Evolutionary conservation across 2,797 vertebrate species (phyloP), one percentile per base, ranked within the genome.

Genomic region (Helostoma temminkii): DNA sequence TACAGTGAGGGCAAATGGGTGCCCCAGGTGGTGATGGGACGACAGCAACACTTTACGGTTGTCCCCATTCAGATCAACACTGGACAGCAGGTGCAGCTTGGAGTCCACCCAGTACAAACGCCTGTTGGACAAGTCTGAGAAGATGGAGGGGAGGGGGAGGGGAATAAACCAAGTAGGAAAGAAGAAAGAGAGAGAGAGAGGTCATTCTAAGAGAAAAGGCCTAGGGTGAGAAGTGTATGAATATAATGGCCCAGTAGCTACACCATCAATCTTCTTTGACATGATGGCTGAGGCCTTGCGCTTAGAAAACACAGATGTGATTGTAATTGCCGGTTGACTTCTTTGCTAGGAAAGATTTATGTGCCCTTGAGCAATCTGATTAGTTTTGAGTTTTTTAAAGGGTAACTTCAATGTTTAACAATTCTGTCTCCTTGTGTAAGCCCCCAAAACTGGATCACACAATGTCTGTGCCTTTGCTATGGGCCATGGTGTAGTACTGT

Each of bases 101-200:
- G 98, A 98, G 90, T 99, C 98, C 52, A 99, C 97, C 98, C 98
- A 99, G 87, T 99, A 99, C n/a, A 99, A 91, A 84, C 97, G 96
- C 79, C 95, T 95, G 92, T 93, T 97, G 85, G 96, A 94, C 90
- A 99, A 89, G 91, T 99, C 98, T 99, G 92, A 71, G 28, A 67
- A 63, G 34, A 67, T 10, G 60, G 49, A 71, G 36, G 39, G 12
- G 11, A 48, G 28, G 16, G 64, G 30, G 39, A 14, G 11, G 25
- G 57, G 63, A 54, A 25, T 70, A 68, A 80, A 52, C 21, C 30
- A 48, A 61, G 24, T 6, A 71, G 45, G 39, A 28, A 54, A 50
- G 45, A 7, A 61, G 16, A 43, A 30, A 18, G 55, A 57, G 54
- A 78, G 57, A 69, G 34, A 71, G 64, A 69, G 64, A 77, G 86